Conservation (phyloP, 2,113 vertebrate species). For the Erythrocercus mccallii region DNA sequence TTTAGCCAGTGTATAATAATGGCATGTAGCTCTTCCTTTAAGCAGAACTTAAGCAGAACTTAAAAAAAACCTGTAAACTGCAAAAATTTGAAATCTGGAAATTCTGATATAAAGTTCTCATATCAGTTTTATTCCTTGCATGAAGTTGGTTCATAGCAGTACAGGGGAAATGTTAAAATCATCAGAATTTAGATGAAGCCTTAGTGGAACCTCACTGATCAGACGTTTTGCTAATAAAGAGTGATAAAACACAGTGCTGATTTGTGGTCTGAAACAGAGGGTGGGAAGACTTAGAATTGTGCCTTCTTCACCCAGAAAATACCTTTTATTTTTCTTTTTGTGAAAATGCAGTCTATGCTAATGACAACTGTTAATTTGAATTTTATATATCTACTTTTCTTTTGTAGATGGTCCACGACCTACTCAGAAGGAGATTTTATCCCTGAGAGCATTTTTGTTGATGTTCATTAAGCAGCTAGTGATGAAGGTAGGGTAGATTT, state of each 20-base stretch:
- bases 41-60: neutral
- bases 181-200: neutral
- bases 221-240: neutral
- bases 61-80: neutral
- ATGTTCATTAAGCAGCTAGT: slow-evolving; percentile 96
- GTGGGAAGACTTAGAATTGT: neutral
- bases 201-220: neutral
- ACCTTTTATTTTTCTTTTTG: neutral
- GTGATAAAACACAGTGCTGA: neutral
- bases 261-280: neutral
- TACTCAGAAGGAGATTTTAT: slow-evolving; percentile 88
- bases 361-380: neutral
- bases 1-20: neutral
- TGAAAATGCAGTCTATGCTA: neutral
- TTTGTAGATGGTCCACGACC: slow-evolving; percentile 89
- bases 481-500: slow-evolving; percentile 84
- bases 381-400: neutral
- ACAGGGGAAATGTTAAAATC: neutral
- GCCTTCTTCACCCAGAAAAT: neutral
- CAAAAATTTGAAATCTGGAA: neutral
- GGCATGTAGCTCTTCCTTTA: neutral
- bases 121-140: neutral
- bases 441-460: slow-evolving; percentile 89
- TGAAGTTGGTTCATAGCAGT: neutral
- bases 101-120: neutral